These are phyloP conservation scores for Lithophane semibrunnea DNA, from an alignment of 2,888 invertebrate genomes.

Conservation along the genomic window DNA sequence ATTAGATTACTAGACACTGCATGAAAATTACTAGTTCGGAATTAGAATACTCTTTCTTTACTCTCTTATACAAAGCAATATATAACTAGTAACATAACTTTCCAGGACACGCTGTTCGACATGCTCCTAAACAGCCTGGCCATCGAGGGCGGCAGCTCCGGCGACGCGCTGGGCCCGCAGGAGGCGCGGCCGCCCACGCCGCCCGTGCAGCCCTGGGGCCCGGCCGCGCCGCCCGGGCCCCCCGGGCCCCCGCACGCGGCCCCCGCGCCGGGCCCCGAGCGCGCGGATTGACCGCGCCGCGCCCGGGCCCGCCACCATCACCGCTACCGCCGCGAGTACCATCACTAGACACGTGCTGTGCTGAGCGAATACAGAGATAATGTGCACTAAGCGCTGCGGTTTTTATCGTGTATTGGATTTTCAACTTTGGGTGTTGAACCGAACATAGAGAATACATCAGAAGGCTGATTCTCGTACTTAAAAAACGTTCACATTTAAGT, in stretches of 20 bases:
- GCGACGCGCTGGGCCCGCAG: constrained; percentile 55
- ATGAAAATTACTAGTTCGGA: neutral
- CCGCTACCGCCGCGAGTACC: constrained; percentile 73
- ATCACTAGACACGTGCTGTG: constrained; percentile 60
- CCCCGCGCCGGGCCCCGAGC: constrained; percentile 48
- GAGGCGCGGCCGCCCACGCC: constrained; percentile 74
- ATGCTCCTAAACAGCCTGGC: constrained; percentile 85
- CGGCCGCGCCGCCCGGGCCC: constrained; percentile 46
- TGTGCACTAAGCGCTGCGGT: neutral
- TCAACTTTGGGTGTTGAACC: neutral
- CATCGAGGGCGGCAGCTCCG: constrained; percentile 72
- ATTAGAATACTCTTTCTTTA: neutral
- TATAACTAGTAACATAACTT: neutral
- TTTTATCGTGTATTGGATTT: neutral
- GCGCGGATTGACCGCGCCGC: constrained; percentile 66
- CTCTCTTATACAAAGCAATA: no score
- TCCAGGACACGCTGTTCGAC: constrained; percentile 86
- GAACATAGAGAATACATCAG: neutral
- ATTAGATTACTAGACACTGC: neutral
- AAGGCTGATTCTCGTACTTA: no score
- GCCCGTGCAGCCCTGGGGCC: constrained; percentile 84
- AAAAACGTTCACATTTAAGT: no score
- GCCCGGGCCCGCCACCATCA: constrained; percentile 32
- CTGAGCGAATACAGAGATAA: neutral
- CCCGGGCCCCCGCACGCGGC: constrained; percentile 47